A percentile compares a stretch with the other conserved stretches of the same genome.
These are phyloP conservation scores for Epistrophella euchroma DNA, from an alignment of 2,888 invertebrate genomes.

Conservation along the genomic window DNA sequence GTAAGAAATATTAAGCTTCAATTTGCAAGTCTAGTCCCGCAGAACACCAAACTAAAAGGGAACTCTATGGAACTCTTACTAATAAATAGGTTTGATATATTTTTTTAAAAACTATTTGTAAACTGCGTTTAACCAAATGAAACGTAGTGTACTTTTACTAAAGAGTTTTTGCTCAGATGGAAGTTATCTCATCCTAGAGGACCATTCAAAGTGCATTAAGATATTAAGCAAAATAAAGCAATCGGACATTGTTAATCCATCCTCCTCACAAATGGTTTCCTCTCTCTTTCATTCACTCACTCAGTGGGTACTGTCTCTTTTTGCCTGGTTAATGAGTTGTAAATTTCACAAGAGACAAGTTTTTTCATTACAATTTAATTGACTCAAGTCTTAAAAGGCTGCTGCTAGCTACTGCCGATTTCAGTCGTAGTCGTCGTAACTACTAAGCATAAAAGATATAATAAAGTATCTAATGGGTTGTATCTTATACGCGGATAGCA, in stretches of 20 bases:
- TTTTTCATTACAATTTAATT: constrained; percentile 64
- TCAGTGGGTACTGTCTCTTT: constrained; percentile 20
- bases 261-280: constrained; percentile 36
- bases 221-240: constrained; percentile 27
- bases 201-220: constrained; percentile 61
- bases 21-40: too few species aligned
- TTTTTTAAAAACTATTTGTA: not conserved
- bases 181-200: constrained; percentile 39
- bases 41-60: too few species aligned
- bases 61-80: too few species aligned
- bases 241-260: constrained; percentile 11
- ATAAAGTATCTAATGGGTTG: constrained; percentile 54
- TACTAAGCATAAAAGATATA: constrained; percentile 37
- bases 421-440: constrained; percentile 21
- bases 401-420: constrained; percentile 10
- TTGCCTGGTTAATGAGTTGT: constrained; percentile 66
- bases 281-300: constrained; percentile 11
- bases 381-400: constrained; percentile 51
- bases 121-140: not conserved
- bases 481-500: constrained; percentile 34
- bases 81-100: not conserved
- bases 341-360: constrained; percentile 65
- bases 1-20: constrained; percentile 97
- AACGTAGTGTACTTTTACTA: not conserved
- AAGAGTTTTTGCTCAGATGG: not conserved